Evolutionary conservation across 1,140 invertebrate species (phyloP), one percentile per base, ranked within the genome.

Genomic region (Drosophila sechellia): DNA sequence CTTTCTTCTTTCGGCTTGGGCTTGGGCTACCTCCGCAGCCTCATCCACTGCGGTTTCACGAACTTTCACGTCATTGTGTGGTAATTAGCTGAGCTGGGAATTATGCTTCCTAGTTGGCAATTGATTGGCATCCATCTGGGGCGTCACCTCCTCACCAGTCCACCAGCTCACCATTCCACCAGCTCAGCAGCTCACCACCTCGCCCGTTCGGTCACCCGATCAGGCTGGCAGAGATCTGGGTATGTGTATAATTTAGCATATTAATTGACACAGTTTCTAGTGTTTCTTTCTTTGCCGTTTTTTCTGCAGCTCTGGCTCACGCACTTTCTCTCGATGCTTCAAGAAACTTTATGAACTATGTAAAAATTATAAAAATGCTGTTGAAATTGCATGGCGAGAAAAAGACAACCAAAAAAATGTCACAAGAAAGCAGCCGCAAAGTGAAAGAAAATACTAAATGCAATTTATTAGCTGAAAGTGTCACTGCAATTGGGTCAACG

Each of bases 61-160:
- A 77, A 77, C 74, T 77, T 77, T 77, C 74, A 77, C 74, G 74
- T 77, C 74, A 77, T 77, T 77, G 83, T 87, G 83, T 87, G 83
- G 83, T 87, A 87, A 87, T 87, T 87, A 87, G 83, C 78, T 83
- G 58, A 57, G 81, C 70, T 89, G 83, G 79, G 79, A 87, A 87
- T 87, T 89, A 89, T 89, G 83, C 83, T 87, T 87, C 83, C 83
- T 87, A 89, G 83, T 87, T 81, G 69, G 78, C 81, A 86, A 87
- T 86, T 86, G 81, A 86, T 86, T 87, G 81, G 83, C 81, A 87
- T 86, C 79, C 81, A 86, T 83, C 83, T 86, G 81, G 83, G 81
- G 81, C 81, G 63, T 80, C 31, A 31, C 31, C 66, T 66, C 65
- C 66, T 39, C 43, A 13, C 48, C 70, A 25, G 8, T 8, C 13